These are phyloP conservation scores for Eubasilissa regina DNA, from an alignment of 1,140 invertebrate species.

Conservation along the genomic window DNA sequence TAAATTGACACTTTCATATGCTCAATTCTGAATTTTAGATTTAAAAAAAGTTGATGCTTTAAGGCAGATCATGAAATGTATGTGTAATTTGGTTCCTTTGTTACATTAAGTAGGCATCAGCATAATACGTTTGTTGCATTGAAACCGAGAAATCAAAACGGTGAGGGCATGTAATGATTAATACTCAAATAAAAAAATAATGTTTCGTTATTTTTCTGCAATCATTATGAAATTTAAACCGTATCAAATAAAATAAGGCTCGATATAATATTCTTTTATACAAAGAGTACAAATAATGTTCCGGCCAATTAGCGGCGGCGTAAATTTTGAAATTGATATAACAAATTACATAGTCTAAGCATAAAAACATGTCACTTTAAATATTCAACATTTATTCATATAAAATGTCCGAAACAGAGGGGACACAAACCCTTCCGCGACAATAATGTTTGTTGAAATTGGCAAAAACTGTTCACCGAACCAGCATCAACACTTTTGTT, in stretches of 20 bases:
- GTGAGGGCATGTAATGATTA: too few relatives aligned
- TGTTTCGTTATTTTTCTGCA: too few relatives aligned
- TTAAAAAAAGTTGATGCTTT: too few relatives aligned
- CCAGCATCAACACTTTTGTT: not conserved
- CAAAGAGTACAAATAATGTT: conserved; percentile 11
- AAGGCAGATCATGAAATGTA: too few relatives aligned
- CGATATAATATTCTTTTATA: conserved; percentile 1
- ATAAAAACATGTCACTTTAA: conserved; percentile 45
- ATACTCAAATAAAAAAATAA: too few relatives aligned
- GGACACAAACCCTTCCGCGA: not conserved
- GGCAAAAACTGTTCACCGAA: not conserved
- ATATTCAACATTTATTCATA: conserved; percentile 31
- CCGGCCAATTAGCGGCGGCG: not conserved
- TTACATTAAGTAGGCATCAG: too few relatives aligned
- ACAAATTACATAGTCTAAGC: conserved; percentile 50
- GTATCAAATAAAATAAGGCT: not conserved
- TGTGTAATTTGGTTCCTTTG: too few relatives aligned
- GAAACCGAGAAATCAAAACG: too few relatives aligned
- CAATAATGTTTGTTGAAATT: conserved; percentile 12
- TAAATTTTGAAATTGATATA: conserved; percentile 46
- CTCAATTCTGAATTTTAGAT: too few relatives aligned
- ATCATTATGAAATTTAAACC: too few relatives aligned
- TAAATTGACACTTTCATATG: too few relatives aligned
- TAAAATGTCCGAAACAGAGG: conserved; percentile 43
- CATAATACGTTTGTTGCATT: too few relatives aligned